Percentiles rank a stretch among this genome's conserved stretches.
Evolutionary conservation across 2,888 invertebrate species (phyloP).

Genomic region (Sinelater perroti): DNA sequence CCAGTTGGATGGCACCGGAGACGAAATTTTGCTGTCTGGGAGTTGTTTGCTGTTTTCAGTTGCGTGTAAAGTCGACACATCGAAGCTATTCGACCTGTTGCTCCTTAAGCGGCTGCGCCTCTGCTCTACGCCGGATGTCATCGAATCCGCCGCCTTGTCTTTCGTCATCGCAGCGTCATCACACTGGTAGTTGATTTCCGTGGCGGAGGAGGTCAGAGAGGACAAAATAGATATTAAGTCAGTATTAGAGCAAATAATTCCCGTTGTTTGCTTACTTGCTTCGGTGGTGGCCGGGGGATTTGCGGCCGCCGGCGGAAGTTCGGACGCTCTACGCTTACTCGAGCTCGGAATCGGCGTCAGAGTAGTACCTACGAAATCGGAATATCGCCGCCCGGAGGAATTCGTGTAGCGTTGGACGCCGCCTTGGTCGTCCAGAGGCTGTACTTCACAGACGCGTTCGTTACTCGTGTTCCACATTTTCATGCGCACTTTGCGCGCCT

Average conservation of each 20-base stretch:
- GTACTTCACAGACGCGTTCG: slow-evolving; percentile 81
- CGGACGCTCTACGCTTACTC: slow-evolving; percentile 74
- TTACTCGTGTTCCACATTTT: slow-evolving; percentile 86
- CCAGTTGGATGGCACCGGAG: slow-evolving; percentile 72
- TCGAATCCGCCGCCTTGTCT: slow-evolving; percentile 51
- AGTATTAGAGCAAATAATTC: slow-evolving; percentile 83
- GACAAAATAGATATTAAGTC: slow-evolving; percentile 82
- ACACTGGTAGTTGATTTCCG: slow-evolving; percentile 79
- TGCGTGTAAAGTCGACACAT: slow-evolving; percentile 76
- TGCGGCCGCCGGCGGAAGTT: slow-evolving; percentile 67
- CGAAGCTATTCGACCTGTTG: slow-evolving; percentile 85
- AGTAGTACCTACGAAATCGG: slow-evolving; percentile 74
- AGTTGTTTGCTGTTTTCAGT: slow-evolving; percentile 57
- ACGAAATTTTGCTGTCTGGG: slow-evolving; percentile 44
- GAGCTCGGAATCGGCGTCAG: slow-evolving; percentile 67
- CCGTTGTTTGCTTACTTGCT: slow-evolving; percentile 59
- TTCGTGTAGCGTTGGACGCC: slow-evolving; percentile 68
- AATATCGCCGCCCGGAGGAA: slow-evolving; percentile 68
- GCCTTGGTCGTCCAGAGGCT: slow-evolving; percentile 74
- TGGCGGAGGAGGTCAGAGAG: slow-evolving; percentile 81
- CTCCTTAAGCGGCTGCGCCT: slow-evolving; percentile 70
- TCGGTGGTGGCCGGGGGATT: slow-evolving; percentile 47
- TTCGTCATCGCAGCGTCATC: slow-evolving; percentile 57
- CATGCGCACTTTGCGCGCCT: slow-evolving; percentile 82
- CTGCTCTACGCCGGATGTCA: slow-evolving; percentile 57